phyloP scores from a whole-genome alignment of 2,888 invertebrate species.

The Scaeva pyrastri region DNA sequence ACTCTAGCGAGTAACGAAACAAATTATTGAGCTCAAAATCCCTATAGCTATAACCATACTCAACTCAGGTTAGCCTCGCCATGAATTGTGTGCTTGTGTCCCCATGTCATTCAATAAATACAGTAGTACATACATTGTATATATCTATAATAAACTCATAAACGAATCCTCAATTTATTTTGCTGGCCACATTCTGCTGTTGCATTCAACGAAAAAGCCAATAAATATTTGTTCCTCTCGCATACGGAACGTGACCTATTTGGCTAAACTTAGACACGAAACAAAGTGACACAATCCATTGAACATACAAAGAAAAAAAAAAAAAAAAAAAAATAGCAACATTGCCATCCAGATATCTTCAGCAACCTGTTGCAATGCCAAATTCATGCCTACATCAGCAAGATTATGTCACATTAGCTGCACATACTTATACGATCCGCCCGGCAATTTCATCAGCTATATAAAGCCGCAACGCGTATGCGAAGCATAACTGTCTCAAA shows the following conservation, averaged over 20 bases:
- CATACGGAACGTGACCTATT: conserved; percentile 71
- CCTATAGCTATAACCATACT: too few relatives aligned
- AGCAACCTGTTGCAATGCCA: conserved; percentile 73
- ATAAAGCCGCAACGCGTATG: not conserved
- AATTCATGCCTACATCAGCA: conserved; percentile 56
- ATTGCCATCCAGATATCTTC: conserved; percentile 35
- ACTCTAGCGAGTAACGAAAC: too few relatives aligned
- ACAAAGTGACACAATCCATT: conserved; percentile 43
- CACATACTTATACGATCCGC: not conserved
- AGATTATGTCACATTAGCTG: conserved; percentile 53
- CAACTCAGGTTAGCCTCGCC: too few relatives aligned
- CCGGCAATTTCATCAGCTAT: conserved; percentile 19
- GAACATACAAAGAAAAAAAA: conserved; percentile 13
- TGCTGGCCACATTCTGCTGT: conserved; percentile 29
- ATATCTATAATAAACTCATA: not conserved
- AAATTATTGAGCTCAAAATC: too few relatives aligned
- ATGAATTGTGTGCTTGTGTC: conserved; percentile 5
- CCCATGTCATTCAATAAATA: too few relatives aligned
- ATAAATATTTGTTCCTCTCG: conserved; percentile 41
- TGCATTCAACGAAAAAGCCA: conserved; percentile 44
- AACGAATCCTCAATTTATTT: conserved; percentile 1
- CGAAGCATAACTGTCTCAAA: conserved; percentile 60
- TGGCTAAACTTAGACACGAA: conserved; percentile 69
- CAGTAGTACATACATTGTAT: too few relatives aligned
- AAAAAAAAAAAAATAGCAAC: conserved; percentile 7